Evolutionary conservation across 2,888 invertebrate species (phyloP).

Genomic region (Metopia argyrocephala): DNA sequence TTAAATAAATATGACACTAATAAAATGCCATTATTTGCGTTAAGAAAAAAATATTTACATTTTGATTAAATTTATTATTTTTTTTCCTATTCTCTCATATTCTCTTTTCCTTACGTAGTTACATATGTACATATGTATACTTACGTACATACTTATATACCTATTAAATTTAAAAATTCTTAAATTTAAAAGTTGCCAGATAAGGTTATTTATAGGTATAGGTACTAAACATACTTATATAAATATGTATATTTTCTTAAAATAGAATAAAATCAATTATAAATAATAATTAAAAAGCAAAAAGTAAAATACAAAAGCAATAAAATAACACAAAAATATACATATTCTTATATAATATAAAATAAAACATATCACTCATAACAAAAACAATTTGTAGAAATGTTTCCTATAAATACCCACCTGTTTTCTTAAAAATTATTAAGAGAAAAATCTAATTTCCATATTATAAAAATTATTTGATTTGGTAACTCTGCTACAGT

Average conservation of each 20-base stretch:
- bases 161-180: constrained; percentile 1
- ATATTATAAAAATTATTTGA: neutral
- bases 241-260: neutral
- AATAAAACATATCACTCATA: neutral
- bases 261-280: neutral
- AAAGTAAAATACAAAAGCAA: neutral
- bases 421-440: too few species aligned
- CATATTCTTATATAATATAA: neutral
- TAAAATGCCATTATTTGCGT: constrained; percentile 42
- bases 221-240: neutral
- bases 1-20: constrained; percentile 48
- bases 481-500: constrained; percentile 28
- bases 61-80: constrained; percentile 52
- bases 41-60: constrained; percentile 22
- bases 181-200: neutral
- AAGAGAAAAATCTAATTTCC: too few species aligned
- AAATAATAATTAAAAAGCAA: neutral
- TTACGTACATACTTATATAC: too few species aligned
- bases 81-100: constrained; percentile 18
- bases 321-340: neutral
- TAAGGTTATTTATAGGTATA: too few species aligned
- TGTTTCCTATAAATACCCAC: too few species aligned
- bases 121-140: too few species aligned
- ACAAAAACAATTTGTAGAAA: too few species aligned
- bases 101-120: neutral